These are phyloP conservation scores for Pasiphila rectangulata DNA, from an alignment of 2,888 invertebrate species.

Conservation along the genomic window DNA sequence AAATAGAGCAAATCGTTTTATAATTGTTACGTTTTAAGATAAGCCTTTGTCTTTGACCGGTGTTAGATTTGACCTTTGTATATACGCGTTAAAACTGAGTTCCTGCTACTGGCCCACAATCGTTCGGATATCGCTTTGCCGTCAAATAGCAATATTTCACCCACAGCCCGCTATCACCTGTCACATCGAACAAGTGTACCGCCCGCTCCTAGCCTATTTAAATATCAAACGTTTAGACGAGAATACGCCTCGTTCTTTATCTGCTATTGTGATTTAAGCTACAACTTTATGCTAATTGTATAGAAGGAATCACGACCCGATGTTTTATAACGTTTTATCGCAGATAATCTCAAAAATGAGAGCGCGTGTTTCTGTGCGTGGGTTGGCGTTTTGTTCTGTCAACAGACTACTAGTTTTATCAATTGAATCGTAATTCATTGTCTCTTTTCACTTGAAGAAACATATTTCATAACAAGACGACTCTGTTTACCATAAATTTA, in stretches of 20 bases:
- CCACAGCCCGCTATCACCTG: slow-evolving; percentile 67
- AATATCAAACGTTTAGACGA: slow-evolving; percentile 69
- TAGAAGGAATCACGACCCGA: slow-evolving; percentile 31
- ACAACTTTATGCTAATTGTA: slow-evolving; percentile 43
- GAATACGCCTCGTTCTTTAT: slow-evolving; percentile 58
- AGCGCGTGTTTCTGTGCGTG: slow-evolving; percentile 14
- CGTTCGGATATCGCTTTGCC: slow-evolving; percentile 54
- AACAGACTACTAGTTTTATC: slow-evolving; percentile 39
- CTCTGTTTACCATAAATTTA: slow-evolving; percentile 69
- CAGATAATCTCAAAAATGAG: slow-evolving; percentile 16
- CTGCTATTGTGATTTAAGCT: slow-evolving; percentile 40
- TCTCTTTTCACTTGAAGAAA: slow-evolving; percentile 42
- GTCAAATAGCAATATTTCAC: slow-evolving; percentile 67
- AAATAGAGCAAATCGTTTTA: background rate
- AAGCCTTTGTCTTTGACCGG: slow-evolving; percentile 6
- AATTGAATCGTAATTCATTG: slow-evolving; percentile 40
- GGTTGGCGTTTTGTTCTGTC: slow-evolving; percentile 31
- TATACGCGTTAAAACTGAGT: slow-evolving; percentile 20
- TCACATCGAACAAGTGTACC: slow-evolving; percentile 78
- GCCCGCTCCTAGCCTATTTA: slow-evolving; percentile 69
- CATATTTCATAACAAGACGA: slow-evolving; percentile 57
- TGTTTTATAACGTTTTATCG: slow-evolving; percentile 17
- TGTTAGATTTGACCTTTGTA: slow-evolving; percentile 6
- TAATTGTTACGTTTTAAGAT: background rate
- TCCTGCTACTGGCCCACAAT: slow-evolving; percentile 37